Percentiles rank a stretch among this genome's conserved stretches.
Conservation (phyloP, 2,888 invertebrate species). For the Phortica magna region DNA sequence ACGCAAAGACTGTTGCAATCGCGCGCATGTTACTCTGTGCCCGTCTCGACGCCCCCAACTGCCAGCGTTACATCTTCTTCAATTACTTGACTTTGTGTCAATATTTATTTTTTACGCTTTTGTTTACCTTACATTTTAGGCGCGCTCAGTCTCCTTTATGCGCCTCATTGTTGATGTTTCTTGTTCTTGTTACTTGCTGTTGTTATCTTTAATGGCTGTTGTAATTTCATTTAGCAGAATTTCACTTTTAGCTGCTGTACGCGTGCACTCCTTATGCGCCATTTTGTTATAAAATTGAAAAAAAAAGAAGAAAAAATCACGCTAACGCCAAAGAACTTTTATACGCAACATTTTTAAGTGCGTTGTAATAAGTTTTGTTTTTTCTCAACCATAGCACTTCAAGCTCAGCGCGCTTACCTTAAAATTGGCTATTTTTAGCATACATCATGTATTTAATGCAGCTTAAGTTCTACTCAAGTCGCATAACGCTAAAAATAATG, state of each 20-base stretch:
- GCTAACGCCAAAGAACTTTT: constrained; percentile 44
- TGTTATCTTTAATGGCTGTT: constrained; percentile 60
- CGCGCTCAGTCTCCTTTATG: constrained; percentile 35
- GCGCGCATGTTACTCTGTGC: too few relatives aligned
- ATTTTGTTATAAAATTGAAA: not conserved
- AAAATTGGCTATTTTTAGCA: constrained; percentile 56
- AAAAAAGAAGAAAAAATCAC: not conserved
- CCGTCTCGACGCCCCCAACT: not conserved
- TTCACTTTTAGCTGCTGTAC: not conserved
- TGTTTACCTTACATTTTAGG: constrained; percentile 57
- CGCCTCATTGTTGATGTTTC: constrained; percentile 41
- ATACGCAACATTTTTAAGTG: constrained; percentile 60
- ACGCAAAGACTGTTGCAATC: not conserved
- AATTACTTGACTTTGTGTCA: constrained; percentile 48
- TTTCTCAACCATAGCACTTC: not conserved
- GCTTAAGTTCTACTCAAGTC: not conserved
- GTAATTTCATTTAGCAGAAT: constrained; percentile 58
- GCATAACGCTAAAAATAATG: too few relatives aligned
- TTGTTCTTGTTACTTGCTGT: constrained; percentile 60
- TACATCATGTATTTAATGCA: constrained; percentile 16
- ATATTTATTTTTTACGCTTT: constrained; percentile 55
- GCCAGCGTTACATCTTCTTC: constrained; percentile 35
- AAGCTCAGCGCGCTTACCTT: not conserved
- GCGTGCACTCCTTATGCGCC: too few relatives aligned
- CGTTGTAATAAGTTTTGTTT: constrained; percentile 6